Base-by-base conservation (phyloP, 2,888 invertebrate species). In the Scotopteryx bipunctaria region DNA sequence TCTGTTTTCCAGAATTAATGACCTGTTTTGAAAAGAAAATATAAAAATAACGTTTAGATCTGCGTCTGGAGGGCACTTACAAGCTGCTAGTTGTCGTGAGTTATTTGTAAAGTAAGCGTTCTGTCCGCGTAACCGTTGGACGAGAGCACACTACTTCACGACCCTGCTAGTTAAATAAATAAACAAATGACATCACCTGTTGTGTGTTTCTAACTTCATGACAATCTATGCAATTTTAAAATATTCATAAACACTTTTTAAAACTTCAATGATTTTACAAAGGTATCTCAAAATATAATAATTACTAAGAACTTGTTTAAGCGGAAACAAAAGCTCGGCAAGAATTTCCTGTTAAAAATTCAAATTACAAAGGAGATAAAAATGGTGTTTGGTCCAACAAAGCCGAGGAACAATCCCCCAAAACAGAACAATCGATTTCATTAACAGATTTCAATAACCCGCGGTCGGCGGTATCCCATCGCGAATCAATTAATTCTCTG, bases 401-500 rank as follows among this genome's bases (percentile, higher is more conserved):
- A 49, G 25, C 21, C 37, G 35, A 13, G 13, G 19, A 41, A 36
- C 29, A 36, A 51, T 47, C 15, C 21, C 42, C 40, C 13, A 33
- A 31, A 49, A 42, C 38, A 44, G 23, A 43, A 50, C 54, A 57
- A 55, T 59, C 54, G 47, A 40, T 48, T 50, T 46, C 25, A 50
- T 47, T 42, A 52, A 49, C 44, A 19, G 50, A 50, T 58, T 56
- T 47, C 51, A 54, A 56, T 49, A 52, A 31, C 36, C 35, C 33
- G 45, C 25, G 33, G 52, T 19, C 29, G 31, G 36, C 29, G 51
- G 35, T 44, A 43, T 52, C 45, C 36, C 60, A 57, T 63, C 66
- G 47, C 64, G 65, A 67, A 72, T 73, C 76, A 73, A 75, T 76
- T 74, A 75, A 76, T 75, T 74, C 73, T 67, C 67, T 69, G 68